These are phyloP conservation scores for Chloropsis hardwickii DNA, from an alignment of 2,113 vertebrate species.

Conservation along the genomic window DNA sequence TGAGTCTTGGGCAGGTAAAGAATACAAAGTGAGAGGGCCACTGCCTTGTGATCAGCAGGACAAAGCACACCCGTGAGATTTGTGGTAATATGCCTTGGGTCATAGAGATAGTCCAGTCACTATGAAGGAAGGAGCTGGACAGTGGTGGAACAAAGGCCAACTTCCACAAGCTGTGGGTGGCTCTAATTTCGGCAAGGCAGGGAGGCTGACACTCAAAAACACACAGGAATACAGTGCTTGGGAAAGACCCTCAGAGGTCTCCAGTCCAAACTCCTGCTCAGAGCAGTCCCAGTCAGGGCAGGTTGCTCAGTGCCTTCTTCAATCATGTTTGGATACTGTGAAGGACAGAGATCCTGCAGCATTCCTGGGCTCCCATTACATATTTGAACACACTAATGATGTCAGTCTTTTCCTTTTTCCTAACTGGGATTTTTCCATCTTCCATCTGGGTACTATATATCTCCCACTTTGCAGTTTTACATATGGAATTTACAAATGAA, in stretches of 20 bases:
- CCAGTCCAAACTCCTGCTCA: background rate
- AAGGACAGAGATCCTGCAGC: background rate
- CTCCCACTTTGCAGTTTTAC: background rate
- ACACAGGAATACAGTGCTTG: background rate
- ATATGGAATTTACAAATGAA: background rate
- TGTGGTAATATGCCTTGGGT: background rate
- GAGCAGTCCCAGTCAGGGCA: background rate
- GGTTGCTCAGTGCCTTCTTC: background rate
- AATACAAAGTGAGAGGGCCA: background rate
- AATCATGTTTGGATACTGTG: rapidly evolving
- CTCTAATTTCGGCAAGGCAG: background rate
- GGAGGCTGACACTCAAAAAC: background rate
- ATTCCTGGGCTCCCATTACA: background rate
- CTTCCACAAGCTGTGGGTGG: background rate
- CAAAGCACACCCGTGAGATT: no score
- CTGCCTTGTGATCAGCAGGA: background rate
- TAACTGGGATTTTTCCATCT: background rate
- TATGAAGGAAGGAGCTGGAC: background rate
- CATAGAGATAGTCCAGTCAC: background rate
- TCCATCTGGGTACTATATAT: no score
- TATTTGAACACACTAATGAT: background rate
- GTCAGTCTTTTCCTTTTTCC: background rate
- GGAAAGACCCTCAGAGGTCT: background rate
- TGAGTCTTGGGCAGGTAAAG: background rate
- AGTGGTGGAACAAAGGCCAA: background rate